phyloP scores from a whole-genome alignment of 2,888 invertebrate genomes.

The Cerceris ruficornis region DNA sequence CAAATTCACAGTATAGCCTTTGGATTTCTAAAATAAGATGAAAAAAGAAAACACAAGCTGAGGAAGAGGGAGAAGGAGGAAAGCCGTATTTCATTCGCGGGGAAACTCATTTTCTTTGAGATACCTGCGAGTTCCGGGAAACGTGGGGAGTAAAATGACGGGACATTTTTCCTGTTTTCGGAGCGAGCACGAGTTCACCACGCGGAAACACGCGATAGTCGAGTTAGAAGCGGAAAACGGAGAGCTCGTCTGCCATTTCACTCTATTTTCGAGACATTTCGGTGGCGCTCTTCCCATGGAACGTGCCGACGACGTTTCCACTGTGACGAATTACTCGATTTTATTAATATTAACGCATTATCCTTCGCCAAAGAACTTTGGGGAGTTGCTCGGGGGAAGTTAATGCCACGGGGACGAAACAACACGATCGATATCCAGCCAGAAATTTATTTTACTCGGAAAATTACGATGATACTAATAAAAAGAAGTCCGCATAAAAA shows the following conservation, averaged over 20 bases:
- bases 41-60: neutral
- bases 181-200: neutral
- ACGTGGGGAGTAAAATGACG: conserved; percentile 17
- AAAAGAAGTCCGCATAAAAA: no score
- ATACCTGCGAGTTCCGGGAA: conserved; percentile 14
- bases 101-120: conserved; percentile 19
- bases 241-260: neutral
- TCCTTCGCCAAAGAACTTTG: neutral
- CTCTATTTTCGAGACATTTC: neutral
- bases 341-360: neutral
- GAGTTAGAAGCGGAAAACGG: neutral
- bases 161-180: conserved; percentile 24
- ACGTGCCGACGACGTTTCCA: neutral
- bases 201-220: neutral
- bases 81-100: conserved; percentile 5
- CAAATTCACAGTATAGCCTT: no score
- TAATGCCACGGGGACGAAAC: no score
- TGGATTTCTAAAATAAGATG: no score
- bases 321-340: neutral
- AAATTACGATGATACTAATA: no score
- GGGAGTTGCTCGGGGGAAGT: no score
- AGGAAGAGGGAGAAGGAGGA: neutral
- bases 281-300: neutral
- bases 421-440: no score
- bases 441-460: no score